Evolutionary conservation across 2,797 vertebrate species (phyloP), one percentile per base, ranked within the genome.

Genomic region (Mustela erminea): DNA sequence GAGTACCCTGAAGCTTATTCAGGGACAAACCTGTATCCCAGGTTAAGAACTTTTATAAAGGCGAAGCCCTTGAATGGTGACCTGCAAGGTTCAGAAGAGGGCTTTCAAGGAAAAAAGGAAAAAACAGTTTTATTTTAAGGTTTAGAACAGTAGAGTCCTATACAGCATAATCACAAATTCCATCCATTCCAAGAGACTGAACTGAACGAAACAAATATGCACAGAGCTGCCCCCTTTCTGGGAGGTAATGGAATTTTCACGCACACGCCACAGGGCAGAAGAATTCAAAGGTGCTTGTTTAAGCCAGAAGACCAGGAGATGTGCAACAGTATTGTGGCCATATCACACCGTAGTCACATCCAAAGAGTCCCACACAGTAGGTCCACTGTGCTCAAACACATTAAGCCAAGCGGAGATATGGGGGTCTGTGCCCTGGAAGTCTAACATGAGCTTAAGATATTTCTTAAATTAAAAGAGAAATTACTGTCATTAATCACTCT

Each of bases 391-490:
- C 82, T n/a, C 87, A 81, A 72, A 78, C 43, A 58, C 25, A 35
- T 35, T 60, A 75, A 81, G 41, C 64, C 77, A 11, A 62, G 60
- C 21, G n/a, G 77, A 87, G 5, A 68, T 15, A 81, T 49, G 78
- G 49, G 17, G 58, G 12, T 23, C 35, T 92, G 80, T 89, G 84
- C 18, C 62, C 75, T 68, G 52, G 62, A 77, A 93, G 70, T 43
- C 72, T 90, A 66, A 68, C 2, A 4, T 46, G 96, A 96, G 88
- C 84, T 77, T 52, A 29, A 93, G 12, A 78, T 82, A 84, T 83
- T 97, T 95, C 95, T 35, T 93, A 96, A 97, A 95, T 93, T 82
- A 82, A 96, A 86, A 96, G 70, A 97, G 95, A 98, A 90, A 93
- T 91, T 88, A 96, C 83, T 94, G 80, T 83, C 96, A 96, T 88